A percentile compares a stretch with the other conserved stretches of the same genome.
Evolutionary conservation across 2,888 invertebrate genomes (phyloP).

Genomic region (Congeria kusceri): DNA sequence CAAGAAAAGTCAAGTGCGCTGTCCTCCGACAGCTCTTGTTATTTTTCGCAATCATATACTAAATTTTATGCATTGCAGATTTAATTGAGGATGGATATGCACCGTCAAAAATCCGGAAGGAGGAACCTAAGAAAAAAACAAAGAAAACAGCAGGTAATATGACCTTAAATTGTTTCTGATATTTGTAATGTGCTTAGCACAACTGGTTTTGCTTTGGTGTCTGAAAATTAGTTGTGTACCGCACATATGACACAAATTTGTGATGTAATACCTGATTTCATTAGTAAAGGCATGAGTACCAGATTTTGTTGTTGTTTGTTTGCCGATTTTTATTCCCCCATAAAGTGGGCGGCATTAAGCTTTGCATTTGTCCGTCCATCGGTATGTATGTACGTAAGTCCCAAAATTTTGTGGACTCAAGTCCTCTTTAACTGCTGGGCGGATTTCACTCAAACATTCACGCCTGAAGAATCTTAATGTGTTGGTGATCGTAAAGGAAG

Average conservation of each 20-base stretch:
- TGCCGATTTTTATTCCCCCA: constrained; percentile 8
- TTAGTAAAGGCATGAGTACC: neutral
- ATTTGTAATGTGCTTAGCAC: too few species aligned
- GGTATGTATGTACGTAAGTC: neutral
- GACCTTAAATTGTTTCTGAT: neutral
- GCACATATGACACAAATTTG: neutral
- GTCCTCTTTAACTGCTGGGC: constrained; percentile 5
- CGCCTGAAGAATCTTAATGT: neutral
- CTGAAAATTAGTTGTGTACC: too few species aligned
- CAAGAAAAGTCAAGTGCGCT: too few species aligned
- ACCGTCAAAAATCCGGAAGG: too few species aligned
- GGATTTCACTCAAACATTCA: neutral
- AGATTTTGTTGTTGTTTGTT: too few species aligned
- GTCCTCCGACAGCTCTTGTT: too few species aligned
- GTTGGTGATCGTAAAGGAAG: constrained; percentile 13
- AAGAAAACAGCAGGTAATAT: constrained; percentile 22
- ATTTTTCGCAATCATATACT: too few species aligned
- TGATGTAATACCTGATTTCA: constrained; percentile 3
- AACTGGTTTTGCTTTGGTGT: too few species aligned
- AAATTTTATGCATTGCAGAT: constrained; percentile 4
- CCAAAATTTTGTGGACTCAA: constrained; percentile 11
- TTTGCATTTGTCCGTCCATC: constrained; percentile 8
- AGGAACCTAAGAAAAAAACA: constrained; percentile 19
- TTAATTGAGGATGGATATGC: neutral
- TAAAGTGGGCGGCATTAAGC: constrained; percentile 8